phyloP scores from a whole-genome alignment of 2,888 invertebrate genomes.

The Ceriagrion tenellum region DNA sequence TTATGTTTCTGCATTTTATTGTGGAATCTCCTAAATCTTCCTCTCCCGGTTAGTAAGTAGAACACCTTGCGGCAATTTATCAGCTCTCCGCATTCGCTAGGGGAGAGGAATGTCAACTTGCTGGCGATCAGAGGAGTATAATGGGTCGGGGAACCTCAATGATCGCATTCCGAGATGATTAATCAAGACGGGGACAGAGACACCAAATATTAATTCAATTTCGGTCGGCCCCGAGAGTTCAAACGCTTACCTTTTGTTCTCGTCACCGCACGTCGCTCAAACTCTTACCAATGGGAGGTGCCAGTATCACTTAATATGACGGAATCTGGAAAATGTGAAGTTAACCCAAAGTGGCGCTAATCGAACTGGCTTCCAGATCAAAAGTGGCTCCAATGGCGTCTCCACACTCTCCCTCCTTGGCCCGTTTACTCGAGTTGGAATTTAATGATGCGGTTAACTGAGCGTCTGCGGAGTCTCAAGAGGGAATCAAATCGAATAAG shows the following conservation, averaged over 20 bases:
- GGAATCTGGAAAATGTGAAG: background rate
- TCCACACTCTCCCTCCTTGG: too few relatives aligned
- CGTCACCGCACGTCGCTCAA: background rate
- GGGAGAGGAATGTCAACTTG: background rate
- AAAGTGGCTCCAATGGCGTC: too few relatives aligned
- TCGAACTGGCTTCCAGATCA: too few relatives aligned
- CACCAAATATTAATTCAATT: constrained; percentile 1
- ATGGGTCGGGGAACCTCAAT: background rate
- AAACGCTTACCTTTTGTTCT: background rate
- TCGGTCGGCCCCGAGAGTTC: background rate
- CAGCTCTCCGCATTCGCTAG: background rate
- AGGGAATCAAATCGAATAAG: too few relatives aligned
- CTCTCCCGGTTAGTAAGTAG: background rate
- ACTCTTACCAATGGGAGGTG: background rate
- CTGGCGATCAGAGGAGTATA: background rate
- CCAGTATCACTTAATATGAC: background rate
- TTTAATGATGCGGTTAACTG: too few relatives aligned
- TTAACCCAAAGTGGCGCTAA: background rate
- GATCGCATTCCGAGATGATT: background rate
- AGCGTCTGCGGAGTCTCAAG: too few relatives aligned
- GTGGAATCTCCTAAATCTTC: too few relatives aligned
- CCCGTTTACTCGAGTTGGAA: too few relatives aligned
- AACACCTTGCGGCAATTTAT: background rate
- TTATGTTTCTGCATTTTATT: too few relatives aligned
- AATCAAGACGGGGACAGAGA: background rate